These are phyloP conservation scores for Poecilia velifera DNA, from an alignment of 2,797 vertebrate species.

Conservation along the genomic window DNA sequence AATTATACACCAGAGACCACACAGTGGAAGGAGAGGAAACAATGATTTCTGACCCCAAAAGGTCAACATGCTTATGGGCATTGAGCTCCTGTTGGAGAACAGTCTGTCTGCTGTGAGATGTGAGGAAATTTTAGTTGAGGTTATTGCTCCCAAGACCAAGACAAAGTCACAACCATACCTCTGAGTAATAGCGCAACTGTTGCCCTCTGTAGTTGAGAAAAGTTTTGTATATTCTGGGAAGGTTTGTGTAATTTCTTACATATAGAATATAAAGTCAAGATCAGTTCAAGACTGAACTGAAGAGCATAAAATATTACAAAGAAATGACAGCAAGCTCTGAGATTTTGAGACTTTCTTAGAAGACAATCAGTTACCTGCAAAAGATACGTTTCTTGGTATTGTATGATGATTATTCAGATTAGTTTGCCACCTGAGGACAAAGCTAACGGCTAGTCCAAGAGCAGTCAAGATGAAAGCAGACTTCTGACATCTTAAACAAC, in stretches of 20 bases:
- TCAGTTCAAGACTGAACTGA: background rate
- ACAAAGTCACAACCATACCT: conserved; percentile 3
- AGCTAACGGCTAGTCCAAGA: background rate
- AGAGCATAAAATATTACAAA: background rate
- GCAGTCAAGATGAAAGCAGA: background rate
- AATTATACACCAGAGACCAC: conserved; percentile 84
- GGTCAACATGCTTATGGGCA: conserved; percentile 77
- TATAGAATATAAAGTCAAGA: background rate
- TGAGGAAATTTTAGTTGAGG: conserved; percentile 3
- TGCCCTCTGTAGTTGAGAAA: background rate
- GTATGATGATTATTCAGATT: background rate
- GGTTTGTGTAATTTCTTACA: background rate
- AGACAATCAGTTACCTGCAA: background rate
- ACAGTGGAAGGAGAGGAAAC: conserved; percentile 75
- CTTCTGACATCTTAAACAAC: background rate
- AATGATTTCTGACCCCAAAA: conserved; percentile 82
- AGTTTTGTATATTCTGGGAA: background rate
- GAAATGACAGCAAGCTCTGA: background rate
- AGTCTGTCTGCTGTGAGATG: conserved; percentile 56
- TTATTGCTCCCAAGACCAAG: background rate
- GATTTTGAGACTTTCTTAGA: background rate
- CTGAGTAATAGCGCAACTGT: background rate
- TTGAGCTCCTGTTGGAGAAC: conserved; percentile 58
- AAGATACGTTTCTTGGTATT: background rate
- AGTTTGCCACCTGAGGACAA: background rate